These are phyloP conservation scores for Ranitomeya variabilis DNA, from an alignment of 2,113 vertebrate species.

Conservation along the genomic window DNA sequence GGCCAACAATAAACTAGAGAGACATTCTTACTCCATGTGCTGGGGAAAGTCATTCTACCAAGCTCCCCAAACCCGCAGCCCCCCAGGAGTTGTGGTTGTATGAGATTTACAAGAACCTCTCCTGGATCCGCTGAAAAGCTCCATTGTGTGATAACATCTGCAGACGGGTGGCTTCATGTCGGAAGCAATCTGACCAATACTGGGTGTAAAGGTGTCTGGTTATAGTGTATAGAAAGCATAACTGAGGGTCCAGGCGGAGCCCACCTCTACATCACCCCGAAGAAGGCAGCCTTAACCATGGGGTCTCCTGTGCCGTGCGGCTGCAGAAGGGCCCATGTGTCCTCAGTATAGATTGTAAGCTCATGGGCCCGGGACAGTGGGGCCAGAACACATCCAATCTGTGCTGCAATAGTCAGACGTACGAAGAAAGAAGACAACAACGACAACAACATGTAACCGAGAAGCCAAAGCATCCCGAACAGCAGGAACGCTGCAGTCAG, in stretches of 20 bases:
- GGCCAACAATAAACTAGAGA: constrained; percentile 26
- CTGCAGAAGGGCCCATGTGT: background rate
- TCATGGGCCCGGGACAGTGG: background rate
- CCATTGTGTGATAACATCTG: constrained; percentile 46
- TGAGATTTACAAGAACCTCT: constrained; percentile 33
- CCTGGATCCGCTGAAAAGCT: constrained; percentile 7
- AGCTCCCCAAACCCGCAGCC: background rate
- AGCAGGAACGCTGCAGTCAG: too few species aligned
- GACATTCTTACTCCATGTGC: background rate
- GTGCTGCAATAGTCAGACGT: background rate
- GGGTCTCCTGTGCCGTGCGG: background rate
- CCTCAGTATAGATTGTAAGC: background rate
- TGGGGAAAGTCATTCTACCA: constrained; percentile 14
- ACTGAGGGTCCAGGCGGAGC: background rate
- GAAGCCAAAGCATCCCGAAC: too few species aligned
- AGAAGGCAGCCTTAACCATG: background rate
- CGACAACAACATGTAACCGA: background rate
- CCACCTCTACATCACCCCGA: background rate
- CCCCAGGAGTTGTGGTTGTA: constrained; percentile 21
- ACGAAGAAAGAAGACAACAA: background rate
- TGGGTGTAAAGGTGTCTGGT: constrained; percentile 23
- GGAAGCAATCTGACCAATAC: constrained; percentile 6
- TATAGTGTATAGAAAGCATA: background rate
- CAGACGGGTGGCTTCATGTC: background rate
- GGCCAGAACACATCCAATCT: background rate